A percentile compares a stretch with the other conserved stretches of the same genome.
Evolutionary conservation across 2,113 vertebrate genomes (phyloP).

Genomic region (Fregata magnificens): DNA sequence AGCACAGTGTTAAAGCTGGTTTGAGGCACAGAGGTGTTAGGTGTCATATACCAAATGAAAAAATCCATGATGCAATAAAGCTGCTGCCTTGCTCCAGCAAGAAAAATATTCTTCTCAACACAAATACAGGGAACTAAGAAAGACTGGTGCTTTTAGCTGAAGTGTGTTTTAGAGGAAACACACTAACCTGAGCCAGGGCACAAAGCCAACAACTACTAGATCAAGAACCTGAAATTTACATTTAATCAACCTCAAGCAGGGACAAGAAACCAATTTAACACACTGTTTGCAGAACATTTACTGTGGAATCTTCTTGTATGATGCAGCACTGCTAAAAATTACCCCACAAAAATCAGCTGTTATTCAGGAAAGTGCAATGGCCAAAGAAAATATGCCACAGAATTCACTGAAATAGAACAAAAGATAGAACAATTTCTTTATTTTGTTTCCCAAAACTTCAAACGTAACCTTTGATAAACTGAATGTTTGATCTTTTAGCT

Average conservation of each 20-base stretch:
- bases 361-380: neutral
- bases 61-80: neutral
- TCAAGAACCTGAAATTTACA: slow-evolving; percentile 21
- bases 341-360: neutral
- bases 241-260: slow-evolving; percentile 15
- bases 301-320: neutral
- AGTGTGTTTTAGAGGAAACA: neutral
- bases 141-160: neutral
- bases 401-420: slow-evolving; percentile 17
- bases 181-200: neutral
- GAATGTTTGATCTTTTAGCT: slow-evolving; percentile 63
- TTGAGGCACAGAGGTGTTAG: neutral
- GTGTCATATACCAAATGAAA: neutral
- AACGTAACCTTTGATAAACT: slow-evolving; percentile 47
- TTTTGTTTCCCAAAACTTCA: slow-evolving; percentile 61
- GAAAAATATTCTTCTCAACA: neutral
- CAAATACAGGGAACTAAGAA: neutral
- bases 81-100: neutral
- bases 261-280: slow-evolving; percentile 37
- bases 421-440: slow-evolving; percentile 18
- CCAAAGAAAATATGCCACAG: neutral
- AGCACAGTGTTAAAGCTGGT: neutral
- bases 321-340: neutral
- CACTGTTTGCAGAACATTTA: slow-evolving; percentile 3
- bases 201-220: neutral